A percentile compares a stretch with the other conserved stretches of the same genome.
Conservation (phyloP, 1,140 invertebrate species). For the Listronotus bonariensis region DNA sequence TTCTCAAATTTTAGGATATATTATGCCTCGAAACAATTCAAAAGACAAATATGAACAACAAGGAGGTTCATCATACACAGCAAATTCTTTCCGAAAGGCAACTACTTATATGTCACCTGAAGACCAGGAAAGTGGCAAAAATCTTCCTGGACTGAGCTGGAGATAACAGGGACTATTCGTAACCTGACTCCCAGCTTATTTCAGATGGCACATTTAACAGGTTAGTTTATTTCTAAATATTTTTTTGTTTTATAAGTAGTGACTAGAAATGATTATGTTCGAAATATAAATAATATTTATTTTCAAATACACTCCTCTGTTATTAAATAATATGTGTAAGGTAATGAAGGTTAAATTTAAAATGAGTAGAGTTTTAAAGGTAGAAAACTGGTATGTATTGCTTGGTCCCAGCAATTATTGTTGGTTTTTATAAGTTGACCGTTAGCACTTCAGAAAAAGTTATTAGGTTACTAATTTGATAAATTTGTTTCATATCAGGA, state of each 20-base stretch:
- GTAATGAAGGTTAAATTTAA: too few relatives aligned
- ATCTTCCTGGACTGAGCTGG: slow-evolving; percentile 72
- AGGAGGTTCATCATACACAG: slow-evolving; percentile 22
- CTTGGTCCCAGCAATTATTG: too few relatives aligned
- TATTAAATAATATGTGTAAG: too few relatives aligned
- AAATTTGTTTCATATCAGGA: too few relatives aligned
- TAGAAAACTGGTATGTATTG: too few relatives aligned
- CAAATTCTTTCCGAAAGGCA: slow-evolving; percentile 63
- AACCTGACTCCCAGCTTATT: slow-evolving; percentile 91
- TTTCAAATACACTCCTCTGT: too few relatives aligned
- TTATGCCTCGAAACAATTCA: slow-evolving; percentile 64
- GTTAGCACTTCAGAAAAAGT: too few relatives aligned
- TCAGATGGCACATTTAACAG: slow-evolving; percentile 88
- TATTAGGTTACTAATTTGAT: too few relatives aligned
- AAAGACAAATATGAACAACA: slow-evolving; percentile 60
- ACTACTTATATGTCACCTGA: slow-evolving; percentile 92
- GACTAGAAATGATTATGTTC: too few relatives aligned
- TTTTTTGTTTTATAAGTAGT: not conserved
- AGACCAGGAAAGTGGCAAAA: slow-evolving; percentile 90
- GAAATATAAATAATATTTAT: too few relatives aligned
- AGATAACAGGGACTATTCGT: slow-evolving; percentile 80
- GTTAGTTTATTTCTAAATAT: slow-evolving; percentile 68
- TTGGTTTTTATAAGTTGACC: too few relatives aligned
- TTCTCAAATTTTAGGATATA: slow-evolving; percentile 59
- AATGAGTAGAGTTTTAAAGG: too few relatives aligned